phyloP scores from a whole-genome alignment of 2,113 vertebrate species.

The Drymodes brunneopygia region DNA sequence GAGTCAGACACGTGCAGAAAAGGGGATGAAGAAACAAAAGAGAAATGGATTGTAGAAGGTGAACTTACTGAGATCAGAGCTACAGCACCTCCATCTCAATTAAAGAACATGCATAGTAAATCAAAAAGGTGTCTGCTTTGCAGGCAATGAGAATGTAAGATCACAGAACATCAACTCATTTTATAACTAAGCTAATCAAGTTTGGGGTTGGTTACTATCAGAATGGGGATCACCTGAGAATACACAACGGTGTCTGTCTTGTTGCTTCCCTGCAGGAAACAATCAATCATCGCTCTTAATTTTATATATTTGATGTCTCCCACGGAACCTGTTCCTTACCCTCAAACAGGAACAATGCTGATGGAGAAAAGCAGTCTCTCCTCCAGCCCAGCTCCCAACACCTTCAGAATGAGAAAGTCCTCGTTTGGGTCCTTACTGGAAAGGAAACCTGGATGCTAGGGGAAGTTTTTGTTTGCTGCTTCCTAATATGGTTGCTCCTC shows the following conservation, averaged over 20 bases:
- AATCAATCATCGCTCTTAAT: background rate
- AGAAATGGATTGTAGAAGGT: background rate
- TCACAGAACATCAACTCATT: background rate
- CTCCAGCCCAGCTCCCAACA: background rate
- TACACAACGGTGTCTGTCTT: background rate
- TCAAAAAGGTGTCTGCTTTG: slow-evolving; percentile 22
- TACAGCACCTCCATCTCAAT: slow-evolving; percentile 31
- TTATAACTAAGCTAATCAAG: background rate
- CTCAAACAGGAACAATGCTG: background rate
- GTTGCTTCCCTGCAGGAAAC: background rate
- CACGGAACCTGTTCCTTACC: background rate
- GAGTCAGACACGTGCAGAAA: background rate
- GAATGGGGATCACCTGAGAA: slow-evolving; percentile 2
- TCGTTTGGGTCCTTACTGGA: fast-evolving
- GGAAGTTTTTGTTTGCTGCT: background rate
- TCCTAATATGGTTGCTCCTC: background rate
- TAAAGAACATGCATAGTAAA: slow-evolving; percentile 8
- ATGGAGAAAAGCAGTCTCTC: background rate
- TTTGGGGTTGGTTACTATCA: background rate
- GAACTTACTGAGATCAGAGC: background rate
- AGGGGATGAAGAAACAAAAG: background rate
- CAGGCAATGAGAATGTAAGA: slow-evolving; percentile 1
- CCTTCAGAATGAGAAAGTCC: background rate
- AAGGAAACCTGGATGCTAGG: background rate
- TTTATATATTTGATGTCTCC: background rate